Evolutionary conservation across 2,797 vertebrate genomes (phyloP).

Genomic region (Melanotaenia trifasciata): DNA sequence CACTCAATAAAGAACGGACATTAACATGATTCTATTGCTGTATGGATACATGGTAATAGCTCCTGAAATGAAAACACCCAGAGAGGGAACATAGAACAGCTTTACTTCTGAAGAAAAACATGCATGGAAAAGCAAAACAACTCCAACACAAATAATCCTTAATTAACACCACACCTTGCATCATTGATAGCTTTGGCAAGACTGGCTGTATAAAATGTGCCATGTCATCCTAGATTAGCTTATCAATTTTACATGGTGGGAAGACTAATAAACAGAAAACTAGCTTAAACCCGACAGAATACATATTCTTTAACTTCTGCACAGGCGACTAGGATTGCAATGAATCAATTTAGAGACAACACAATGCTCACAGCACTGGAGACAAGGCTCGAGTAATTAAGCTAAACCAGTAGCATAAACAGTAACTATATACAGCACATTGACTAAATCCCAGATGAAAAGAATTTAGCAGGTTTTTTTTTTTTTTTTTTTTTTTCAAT

Average conservation of each 20-base stretch:
- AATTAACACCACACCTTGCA: constrained; percentile 9
- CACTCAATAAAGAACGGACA: background rate
- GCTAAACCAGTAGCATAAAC: constrained; percentile 10
- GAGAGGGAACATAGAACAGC: background rate
- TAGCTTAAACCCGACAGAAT: background rate
- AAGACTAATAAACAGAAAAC: background rate
- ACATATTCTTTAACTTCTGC: constrained; percentile 4
- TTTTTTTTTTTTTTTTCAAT: background rate
- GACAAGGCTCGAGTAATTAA: constrained; percentile 10
- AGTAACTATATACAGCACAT: constrained; percentile 2
- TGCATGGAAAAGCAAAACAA: background rate
- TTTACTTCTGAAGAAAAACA: constrained; percentile 14
- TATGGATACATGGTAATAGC: background rate
- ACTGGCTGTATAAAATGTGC: constrained; percentile 2
- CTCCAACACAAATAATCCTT: background rate
- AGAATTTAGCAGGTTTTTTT: background rate
- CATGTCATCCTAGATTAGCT: constrained; percentile 11
- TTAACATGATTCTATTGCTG: background rate
- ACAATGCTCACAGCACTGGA: background rate
- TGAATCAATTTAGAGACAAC: background rate
- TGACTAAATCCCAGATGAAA: background rate
- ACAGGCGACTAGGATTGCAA: constrained; percentile 3
- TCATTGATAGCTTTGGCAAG: background rate
- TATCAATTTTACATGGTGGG: background rate
- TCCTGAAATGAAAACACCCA: background rate